phyloP scores from a whole-genome alignment of 2,888 invertebrate species.

The Ectemnius cavifrons region DNA sequence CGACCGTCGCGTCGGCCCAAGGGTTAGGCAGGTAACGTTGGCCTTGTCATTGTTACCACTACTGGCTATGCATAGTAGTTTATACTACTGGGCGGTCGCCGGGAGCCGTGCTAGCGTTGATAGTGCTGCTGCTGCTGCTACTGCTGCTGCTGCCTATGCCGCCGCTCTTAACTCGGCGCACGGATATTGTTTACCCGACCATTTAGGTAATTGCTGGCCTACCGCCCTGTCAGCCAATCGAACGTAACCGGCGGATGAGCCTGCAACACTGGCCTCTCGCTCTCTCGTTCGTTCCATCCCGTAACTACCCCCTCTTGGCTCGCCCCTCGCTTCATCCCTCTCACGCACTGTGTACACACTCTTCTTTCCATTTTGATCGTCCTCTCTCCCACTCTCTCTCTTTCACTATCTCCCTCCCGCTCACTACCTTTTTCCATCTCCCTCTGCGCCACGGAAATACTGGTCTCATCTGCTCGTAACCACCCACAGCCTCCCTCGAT shows the following conservation, averaged over 20 bases:
- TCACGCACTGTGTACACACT: conserved; percentile 5
- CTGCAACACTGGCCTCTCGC: conserved; percentile 66
- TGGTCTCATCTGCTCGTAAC: conserved; percentile 20
- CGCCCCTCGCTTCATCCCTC: conserved; percentile 10
- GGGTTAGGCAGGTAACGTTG: too few species aligned
- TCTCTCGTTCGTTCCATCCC: conserved; percentile 50
- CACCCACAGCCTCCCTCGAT: conserved; percentile 32
- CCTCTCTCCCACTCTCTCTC: conserved; percentile 24
- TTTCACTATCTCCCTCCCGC: conserved; percentile 17
- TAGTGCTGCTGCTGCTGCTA: conserved; percentile 27
- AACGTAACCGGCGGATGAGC: conserved; percentile 71
- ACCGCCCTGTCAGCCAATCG: conserved; percentile 73
- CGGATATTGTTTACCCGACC: conserved; percentile 77
- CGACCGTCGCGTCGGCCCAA: conserved; percentile 8
- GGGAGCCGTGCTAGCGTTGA: conserved; percentile 27
- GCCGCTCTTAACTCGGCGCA: conserved; percentile 73
- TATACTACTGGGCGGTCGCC: conserved; percentile 22
- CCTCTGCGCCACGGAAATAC: conserved; percentile 25
- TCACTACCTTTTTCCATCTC: conserved; percentile 18
- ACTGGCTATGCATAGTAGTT: too few species aligned
- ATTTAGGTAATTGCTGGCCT: conserved; percentile 78
- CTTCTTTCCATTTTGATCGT: conserved; percentile 26
- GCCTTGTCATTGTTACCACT: too few species aligned
- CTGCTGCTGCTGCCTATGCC: conserved; percentile 41
- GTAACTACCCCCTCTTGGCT: conserved; percentile 5